phyloP scores from a whole-genome alignment of 1,140 invertebrate species.

The Dinoponera quadriceps region DNA sequence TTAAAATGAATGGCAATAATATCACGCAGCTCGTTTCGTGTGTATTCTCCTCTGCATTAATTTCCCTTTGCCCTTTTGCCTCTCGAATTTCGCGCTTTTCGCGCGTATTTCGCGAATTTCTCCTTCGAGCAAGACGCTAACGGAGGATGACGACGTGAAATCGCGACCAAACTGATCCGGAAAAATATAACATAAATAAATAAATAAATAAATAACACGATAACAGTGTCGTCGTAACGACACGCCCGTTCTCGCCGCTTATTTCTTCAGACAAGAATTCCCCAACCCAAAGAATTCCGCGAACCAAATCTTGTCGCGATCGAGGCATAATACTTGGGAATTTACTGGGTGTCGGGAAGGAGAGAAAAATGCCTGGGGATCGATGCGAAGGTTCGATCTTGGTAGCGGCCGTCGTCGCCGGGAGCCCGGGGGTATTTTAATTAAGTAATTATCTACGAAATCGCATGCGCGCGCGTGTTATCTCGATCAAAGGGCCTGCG shows the following conservation, averaged over 20 bases:
- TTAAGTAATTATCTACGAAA: constrained; percentile 71
- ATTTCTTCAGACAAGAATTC: constrained; percentile 34
- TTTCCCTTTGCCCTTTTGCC: neutral
- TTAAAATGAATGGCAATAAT: constrained; percentile 29
- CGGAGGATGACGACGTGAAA: neutral
- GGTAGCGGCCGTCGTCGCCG: neutral
- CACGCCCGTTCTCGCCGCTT: constrained; percentile 11
- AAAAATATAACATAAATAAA: no score
- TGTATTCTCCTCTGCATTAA: neutral
- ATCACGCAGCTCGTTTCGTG: neutral
- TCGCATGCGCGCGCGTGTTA: constrained; percentile 27
- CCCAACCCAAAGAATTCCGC: no score
- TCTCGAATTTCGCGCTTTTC: neutral
- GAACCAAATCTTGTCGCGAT: constrained; percentile 43
- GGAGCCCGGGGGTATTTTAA: constrained; percentile 65
- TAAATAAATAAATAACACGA: no score
- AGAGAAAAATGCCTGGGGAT: constrained; percentile 36
- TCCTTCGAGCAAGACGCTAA: neutral
- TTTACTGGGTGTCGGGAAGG: constrained; percentile 30
- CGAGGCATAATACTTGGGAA: constrained; percentile 41
- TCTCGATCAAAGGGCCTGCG: constrained; percentile 43
- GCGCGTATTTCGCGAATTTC: neutral
- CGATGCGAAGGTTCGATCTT: constrained; percentile 25
- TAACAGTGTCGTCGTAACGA: no score
- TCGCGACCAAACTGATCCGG: no score